These are phyloP conservation scores for Microctenopoma lineatum DNA, from an alignment of 2,797 vertebrate genomes.

Conservation along the genomic window DNA sequence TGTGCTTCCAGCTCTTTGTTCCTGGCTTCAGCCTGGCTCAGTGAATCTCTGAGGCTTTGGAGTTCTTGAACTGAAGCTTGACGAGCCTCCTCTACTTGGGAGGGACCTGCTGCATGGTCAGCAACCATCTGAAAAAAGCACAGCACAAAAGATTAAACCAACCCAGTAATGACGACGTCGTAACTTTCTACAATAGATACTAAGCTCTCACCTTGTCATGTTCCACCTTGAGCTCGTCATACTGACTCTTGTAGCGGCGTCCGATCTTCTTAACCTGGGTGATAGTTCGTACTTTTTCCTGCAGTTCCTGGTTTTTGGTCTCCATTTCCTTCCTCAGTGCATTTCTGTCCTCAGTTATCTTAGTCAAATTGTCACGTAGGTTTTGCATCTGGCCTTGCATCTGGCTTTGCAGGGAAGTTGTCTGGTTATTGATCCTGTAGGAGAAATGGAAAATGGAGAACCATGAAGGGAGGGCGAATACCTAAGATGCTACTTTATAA, in stretches of 20 bases:
- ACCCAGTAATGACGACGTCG: neutral
- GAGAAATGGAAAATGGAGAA: neutral
- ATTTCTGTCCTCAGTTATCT: constrained; percentile 87
- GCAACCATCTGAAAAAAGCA: constrained; percentile 75
- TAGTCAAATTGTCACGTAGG: constrained; percentile 87
- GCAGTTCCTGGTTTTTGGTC: constrained; percentile 88
- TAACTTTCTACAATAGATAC: neutral
- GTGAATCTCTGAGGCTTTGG: constrained; percentile 87
- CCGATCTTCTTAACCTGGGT: constrained; percentile 98
- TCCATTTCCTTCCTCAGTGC: constrained; percentile 87
- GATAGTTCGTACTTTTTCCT: constrained; percentile 92
- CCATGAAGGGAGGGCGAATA: neutral
- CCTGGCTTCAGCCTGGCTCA: constrained; percentile 88
- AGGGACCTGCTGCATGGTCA: constrained; percentile 86
- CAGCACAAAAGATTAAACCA: neutral
- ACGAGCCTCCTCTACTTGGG: constrained; percentile 87
- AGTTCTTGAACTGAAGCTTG: constrained; percentile 90
- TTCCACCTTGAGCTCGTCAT: constrained; percentile 93
- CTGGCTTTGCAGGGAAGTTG: constrained; percentile 89
- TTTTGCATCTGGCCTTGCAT: constrained; percentile 89
- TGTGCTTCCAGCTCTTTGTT: constrained; percentile 88
- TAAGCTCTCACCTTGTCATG: constrained; percentile 88
- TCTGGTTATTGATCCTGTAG: constrained; percentile 85
- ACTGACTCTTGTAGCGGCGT: constrained; percentile 96
- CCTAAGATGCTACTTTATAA: neutral